Percentiles rank a stretch among this genome's conserved stretches.
phyloP scores from a whole-genome alignment of 2,888 invertebrate species.

The Polydrusus pterygomalis region DNA sequence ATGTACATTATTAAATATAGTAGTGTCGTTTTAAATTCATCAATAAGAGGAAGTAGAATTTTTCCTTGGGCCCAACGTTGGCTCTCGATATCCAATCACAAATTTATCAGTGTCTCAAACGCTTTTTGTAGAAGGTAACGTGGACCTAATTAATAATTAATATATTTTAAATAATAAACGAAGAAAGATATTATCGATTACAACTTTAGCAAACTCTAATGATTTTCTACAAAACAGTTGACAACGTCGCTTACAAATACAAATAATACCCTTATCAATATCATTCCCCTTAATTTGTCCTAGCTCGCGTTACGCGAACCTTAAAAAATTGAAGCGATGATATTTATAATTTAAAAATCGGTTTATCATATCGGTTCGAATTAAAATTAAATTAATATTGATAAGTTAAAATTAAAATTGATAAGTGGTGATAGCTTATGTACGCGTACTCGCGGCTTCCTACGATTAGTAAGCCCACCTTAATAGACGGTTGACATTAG shows the following conservation, averaged over 20 bases:
- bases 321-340: constrained; percentile 3
- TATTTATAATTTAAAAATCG: background rate
- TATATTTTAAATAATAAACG: constrained; percentile 5
- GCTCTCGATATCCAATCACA: background rate
- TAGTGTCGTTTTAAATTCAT: no score
- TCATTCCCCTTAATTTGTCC: constrained; percentile 10
- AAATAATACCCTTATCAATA: constrained; percentile 10
- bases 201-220: background rate
- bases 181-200: background rate
- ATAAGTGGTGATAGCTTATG: constrained; percentile 17
- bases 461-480: constrained; percentile 54
- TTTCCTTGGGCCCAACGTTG: no score
- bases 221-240: background rate
- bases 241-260: constrained; percentile 11
- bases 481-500: constrained; percentile 59
- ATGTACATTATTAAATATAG: no score
- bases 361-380: background rate
- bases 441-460: constrained; percentile 10
- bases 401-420: constrained; percentile 20
- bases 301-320: constrained; percentile 21
- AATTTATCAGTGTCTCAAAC: background rate
- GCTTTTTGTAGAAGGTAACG: background rate
- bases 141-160: constrained; percentile 3
- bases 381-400: constrained; percentile 12
- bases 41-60: no score